Evolutionary conservation across 2,113 vertebrate genomes (phyloP).

Genomic region (Microcebus jonahi): DNA sequence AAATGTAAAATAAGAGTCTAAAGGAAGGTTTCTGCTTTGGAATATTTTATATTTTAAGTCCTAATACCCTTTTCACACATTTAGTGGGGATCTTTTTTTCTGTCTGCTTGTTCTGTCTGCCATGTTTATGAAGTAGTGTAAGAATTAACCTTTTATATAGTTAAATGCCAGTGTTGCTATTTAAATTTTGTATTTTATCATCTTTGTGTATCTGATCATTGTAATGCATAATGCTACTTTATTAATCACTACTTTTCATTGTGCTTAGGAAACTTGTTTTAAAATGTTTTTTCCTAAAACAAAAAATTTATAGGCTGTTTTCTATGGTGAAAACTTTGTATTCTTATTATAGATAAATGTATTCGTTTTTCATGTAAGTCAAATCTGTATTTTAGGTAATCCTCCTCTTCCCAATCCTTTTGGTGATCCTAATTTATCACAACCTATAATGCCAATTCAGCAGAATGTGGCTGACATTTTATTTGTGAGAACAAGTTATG

Average conservation of each 20-base stretch:
- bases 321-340: conserved; percentile 34
- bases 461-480: conserved; percentile 98
- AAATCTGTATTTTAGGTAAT: conserved; percentile 91
- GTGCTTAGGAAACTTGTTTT: neutral
- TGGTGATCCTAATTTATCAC: conserved; percentile 96
- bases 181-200: neutral
- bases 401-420: conserved; percentile 97
- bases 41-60: conserved; percentile 38
- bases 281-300: neutral
- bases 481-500: conserved; percentile 99
- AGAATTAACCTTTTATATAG: conserved; percentile 9
- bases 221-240: neutral
- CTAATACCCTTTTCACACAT: neutral
- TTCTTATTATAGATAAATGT: neutral
- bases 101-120: neutral
- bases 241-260: neutral
- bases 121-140: conserved; percentile 20
- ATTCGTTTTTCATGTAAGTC: conserved; percentile 71
- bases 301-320: neutral
- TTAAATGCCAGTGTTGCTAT: neutral
- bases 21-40: neutral
- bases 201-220: neutral
- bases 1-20: neutral
- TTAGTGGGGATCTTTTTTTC: conserved; percentile 2
- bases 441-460: conserved; percentile 98